A percentile compares a stretch with the other conserved stretches of the same genome.
phyloP scores from a whole-genome alignment of 2,797 vertebrate genomes.

The Masticophis lateralis region DNA sequence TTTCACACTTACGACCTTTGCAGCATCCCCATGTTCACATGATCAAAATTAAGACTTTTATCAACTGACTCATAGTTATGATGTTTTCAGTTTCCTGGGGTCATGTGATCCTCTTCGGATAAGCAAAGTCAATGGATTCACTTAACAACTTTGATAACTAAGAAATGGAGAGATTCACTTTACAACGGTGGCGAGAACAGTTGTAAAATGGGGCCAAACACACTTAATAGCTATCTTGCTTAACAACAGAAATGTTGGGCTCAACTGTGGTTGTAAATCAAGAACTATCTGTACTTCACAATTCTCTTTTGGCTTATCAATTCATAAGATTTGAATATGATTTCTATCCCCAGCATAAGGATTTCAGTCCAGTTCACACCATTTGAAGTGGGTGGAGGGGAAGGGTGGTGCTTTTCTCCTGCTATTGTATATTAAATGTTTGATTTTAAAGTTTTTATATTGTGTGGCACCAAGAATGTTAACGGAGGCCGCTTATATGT shows the following conservation, averaged over 20 bases:
- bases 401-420: background rate
- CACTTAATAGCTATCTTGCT: background rate
- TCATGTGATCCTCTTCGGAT: too few species aligned
- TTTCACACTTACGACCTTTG: background rate
- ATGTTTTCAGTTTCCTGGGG: too few species aligned
- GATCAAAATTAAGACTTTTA: background rate
- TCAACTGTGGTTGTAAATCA: background rate
- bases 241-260: background rate
- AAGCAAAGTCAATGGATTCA: background rate
- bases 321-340: background rate
- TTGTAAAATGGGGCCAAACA: background rate
- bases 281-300: background rate
- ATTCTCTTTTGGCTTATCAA: background rate
- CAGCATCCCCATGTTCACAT: background rate
- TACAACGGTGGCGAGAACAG: background rate
- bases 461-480: background rate
- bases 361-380: background rate
- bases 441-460: background rate
- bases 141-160: background rate
- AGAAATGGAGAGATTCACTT: background rate
- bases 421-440: background rate
- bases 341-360: background rate
- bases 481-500: background rate
- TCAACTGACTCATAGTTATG: background rate
- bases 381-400: background rate